Conservation (phyloP, 2,113 vertebrate species). For the Raja brachyura region DNA sequence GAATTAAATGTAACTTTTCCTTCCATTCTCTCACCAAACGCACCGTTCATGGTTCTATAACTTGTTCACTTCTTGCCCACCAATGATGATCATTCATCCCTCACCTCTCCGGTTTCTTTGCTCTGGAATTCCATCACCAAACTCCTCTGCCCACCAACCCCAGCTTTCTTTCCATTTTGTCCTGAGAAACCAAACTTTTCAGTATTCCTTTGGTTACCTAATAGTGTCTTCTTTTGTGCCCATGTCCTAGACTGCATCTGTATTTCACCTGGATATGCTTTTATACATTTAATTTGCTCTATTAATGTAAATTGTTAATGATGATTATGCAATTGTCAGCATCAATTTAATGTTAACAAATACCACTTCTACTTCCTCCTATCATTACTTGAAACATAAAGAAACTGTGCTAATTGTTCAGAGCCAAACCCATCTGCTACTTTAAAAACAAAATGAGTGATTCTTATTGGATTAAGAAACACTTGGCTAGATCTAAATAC, state of each 20-base stretch:
- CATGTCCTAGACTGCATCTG: not conserved
- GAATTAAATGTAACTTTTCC: not conserved
- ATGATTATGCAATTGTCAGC: not conserved
- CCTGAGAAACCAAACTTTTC: not conserved
- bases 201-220: not conserved
- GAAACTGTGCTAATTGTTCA: not conserved
- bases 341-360: constrained; percentile 9
- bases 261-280: not conserved
- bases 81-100: not conserved
- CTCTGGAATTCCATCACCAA: not conserved
- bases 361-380: not conserved
- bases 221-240: too few species aligned
- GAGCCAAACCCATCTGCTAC: not conserved
- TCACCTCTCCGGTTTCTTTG: not conserved
- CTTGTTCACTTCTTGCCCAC: not conserved
- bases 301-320: not conserved
- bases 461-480: not conserved
- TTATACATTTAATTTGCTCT: not conserved
- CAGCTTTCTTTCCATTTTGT: not conserved
- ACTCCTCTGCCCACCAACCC: not conserved
- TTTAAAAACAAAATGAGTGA: not conserved
- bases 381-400: not conserved
- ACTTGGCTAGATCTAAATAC: constrained; percentile 4
- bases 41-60: not conserved
- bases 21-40: not conserved